Evolutionary conservation across 2,888 invertebrate species (phyloP).

Genomic region (Beris morrisii): DNA sequence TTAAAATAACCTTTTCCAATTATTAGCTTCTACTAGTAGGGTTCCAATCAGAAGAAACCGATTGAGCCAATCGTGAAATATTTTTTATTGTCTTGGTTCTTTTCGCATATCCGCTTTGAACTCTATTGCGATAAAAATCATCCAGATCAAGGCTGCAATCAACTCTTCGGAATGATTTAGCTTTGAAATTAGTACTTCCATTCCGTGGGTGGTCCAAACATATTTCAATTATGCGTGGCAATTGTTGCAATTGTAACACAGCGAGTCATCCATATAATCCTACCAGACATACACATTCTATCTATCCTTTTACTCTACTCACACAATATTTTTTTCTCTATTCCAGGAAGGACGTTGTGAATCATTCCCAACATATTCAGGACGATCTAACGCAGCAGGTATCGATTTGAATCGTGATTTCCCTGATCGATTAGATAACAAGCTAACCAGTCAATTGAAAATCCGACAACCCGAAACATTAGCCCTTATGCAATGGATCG

Average conservation of each 20-base stretch:
- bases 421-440: constrained; percentile 79
- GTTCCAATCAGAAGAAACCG: too few species aligned
- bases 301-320: background rate
- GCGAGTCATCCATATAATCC: too few species aligned
- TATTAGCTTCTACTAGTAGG: too few species aligned
- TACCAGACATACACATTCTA: background rate
- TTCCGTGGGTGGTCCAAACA: background rate
- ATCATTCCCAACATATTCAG: constrained; percentile 66
- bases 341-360: constrained; percentile 79
- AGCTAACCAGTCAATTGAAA: constrained; percentile 48
- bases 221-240: background rate
- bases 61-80: too few species aligned
- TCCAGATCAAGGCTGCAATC: too few species aligned
- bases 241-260: too few species aligned
- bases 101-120: too few species aligned
- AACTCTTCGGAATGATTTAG: too few species aligned
- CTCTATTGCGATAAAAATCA: too few species aligned
- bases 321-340: constrained; percentile 28
- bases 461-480: constrained; percentile 83
- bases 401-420: constrained; percentile 90
- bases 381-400: constrained; percentile 79
- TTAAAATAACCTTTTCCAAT: too few species aligned
- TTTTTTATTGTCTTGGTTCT: too few species aligned
- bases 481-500: constrained; percentile 88
- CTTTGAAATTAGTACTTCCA: too few species aligned